These are phyloP conservation scores for Cheilosia impressa DNA, from an alignment of 2,888 invertebrate genomes.

Conservation along the genomic window DNA sequence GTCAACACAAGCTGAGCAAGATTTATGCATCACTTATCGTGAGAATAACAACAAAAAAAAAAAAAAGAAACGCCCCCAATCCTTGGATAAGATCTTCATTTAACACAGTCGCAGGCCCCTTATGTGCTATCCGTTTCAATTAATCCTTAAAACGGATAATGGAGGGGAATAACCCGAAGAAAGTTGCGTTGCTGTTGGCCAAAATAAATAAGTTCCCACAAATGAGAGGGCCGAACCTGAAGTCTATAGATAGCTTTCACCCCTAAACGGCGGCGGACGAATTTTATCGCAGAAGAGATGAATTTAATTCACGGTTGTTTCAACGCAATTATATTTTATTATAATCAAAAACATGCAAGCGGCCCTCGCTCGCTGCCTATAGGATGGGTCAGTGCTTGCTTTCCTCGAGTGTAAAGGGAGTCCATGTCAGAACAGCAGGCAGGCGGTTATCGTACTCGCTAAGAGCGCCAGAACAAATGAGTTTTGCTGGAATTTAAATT, in stretches of 20 bases:
- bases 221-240: background rate
- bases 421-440: too few relatives aligned
- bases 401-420: too few relatives aligned
- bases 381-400: too few relatives aligned
- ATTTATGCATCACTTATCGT: constrained; percentile 57
- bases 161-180: constrained; percentile 47
- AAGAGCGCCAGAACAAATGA: too few relatives aligned
- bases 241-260: constrained; percentile 2
- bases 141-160: constrained; percentile 37
- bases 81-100: constrained; percentile 7
- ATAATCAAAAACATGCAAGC: constrained; percentile 38
- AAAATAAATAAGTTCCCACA: constrained; percentile 23
- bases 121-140: constrained; percentile 52
- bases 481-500: too few relatives aligned
- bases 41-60: background rate
- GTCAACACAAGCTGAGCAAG: constrained; percentile 35
- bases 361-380: too few relatives aligned
- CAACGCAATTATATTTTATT: constrained; percentile 34
- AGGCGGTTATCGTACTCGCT: too few relatives aligned
- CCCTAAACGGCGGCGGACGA: constrained; percentile 15
- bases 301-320: constrained; percentile 50
- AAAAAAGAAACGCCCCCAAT: background rate
- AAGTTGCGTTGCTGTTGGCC: constrained; percentile 28
- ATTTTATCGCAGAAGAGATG: constrained; percentile 40
- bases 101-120: constrained; percentile 1